A percentile compares a stretch with the other conserved stretches of the same genome.
These are phyloP conservation scores for Oreohelix idahoensis DNA, from an alignment of 1,140 invertebrate species.

Conservation along the genomic window DNA sequence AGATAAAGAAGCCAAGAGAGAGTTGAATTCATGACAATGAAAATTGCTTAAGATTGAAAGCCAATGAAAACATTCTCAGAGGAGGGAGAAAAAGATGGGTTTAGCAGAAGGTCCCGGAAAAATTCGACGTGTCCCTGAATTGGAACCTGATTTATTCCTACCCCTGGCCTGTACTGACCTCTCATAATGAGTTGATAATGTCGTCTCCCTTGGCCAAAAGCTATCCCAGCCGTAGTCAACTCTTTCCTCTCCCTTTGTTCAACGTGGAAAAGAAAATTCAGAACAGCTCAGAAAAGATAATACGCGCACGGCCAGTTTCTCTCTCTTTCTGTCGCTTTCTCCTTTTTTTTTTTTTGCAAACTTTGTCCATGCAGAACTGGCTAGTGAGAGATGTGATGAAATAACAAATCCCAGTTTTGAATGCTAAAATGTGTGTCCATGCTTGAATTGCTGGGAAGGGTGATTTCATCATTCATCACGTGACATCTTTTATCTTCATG, in stretches of 20 bases:
- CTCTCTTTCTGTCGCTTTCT: too few species aligned
- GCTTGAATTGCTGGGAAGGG: background rate
- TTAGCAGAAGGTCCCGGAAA: background rate
- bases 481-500: background rate
- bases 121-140: background rate
- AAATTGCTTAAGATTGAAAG: slow-evolving; percentile 15
- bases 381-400: background rate
- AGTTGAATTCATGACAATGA: slow-evolving; percentile 1
- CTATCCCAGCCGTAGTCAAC: background rate
- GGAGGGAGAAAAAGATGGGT: background rate
- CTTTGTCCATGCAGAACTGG: background rate
- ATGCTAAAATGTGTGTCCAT: background rate
- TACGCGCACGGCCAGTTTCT: too few species aligned
- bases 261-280: background rate
- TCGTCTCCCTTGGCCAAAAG: background rate
- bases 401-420: background rate
- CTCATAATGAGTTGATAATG: background rate
- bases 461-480: background rate
- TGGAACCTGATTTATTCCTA: background rate
- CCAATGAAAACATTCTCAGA: background rate
- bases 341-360: too few species aligned
- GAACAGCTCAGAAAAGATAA: background rate
- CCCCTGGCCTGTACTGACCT: background rate
- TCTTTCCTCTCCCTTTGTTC: background rate
- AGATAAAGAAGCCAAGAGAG: background rate